Percentiles rank a stretch among this genome's conserved stretches.
phyloP scores from a whole-genome alignment of 1,140 invertebrate species.

The Gonatopus flavifemur region DNA sequence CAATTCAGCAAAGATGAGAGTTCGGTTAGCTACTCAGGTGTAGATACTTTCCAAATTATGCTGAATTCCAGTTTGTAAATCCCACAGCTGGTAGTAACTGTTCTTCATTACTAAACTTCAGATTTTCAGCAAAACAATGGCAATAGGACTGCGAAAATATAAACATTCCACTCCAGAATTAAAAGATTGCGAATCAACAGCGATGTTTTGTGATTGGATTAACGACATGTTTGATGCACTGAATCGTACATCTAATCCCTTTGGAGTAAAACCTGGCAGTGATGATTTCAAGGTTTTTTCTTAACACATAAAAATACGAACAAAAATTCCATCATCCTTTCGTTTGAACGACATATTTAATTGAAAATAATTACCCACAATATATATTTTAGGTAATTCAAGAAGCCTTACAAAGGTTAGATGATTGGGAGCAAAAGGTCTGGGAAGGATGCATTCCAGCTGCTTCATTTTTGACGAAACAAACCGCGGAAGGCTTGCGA shows the following conservation, averaged over 20 bases:
- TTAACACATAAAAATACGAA: neutral
- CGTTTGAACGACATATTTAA: neutral
- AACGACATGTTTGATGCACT: conserved; percentile 11
- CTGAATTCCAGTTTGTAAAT: neutral
- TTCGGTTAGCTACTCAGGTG: conserved; percentile 15
- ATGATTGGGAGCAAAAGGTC: neutral
- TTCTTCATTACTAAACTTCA: neutral
- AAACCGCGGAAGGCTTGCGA: conserved; percentile 3
- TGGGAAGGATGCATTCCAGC: neutral
- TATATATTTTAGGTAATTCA: conserved; percentile 5
- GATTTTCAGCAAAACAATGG: conserved; percentile 6
- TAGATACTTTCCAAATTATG: neutral
- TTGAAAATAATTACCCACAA: neutral
- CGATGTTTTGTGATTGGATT: conserved; percentile 4
- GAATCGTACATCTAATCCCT: neutral
- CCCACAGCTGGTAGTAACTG: neutral
- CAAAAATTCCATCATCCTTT: neutral
- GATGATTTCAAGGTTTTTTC: conserved; percentile 2
- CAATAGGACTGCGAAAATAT: neutral
- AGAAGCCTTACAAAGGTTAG: neutral
- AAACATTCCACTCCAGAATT: neutral
- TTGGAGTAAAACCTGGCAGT: neutral
- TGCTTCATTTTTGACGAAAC: conserved; percentile 1
- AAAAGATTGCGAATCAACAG: no score
- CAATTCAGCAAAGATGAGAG: no score